Percentiles rank a stretch among this genome's conserved stretches.
phyloP scores from a whole-genome alignment of 2,113 vertebrate genomes.

The Heterocephalus glaber region DNA sequence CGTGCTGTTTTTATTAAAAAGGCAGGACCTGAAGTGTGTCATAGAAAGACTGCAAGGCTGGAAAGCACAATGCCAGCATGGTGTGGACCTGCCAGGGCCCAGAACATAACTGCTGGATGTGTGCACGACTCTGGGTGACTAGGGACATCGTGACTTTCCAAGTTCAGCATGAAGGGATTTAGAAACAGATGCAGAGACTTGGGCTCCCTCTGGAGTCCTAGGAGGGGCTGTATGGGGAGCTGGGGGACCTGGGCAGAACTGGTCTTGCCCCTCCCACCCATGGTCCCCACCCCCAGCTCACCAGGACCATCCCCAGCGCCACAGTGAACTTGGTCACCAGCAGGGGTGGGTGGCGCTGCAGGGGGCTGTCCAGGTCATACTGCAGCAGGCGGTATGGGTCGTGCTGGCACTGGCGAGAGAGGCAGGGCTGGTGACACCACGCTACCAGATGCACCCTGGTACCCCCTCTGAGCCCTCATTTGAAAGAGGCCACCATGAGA shows the following conservation, averaged over 20 bases:
- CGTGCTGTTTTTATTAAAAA: neutral
- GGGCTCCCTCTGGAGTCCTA: neutral
- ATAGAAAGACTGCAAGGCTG: neutral
- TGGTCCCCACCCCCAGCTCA: constrained; percentile 41
- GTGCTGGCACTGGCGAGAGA: constrained; percentile 69
- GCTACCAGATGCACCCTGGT: neutral
- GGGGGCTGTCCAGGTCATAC: constrained; percentile 76
- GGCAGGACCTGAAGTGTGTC: neutral
- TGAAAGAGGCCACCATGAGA: neutral
- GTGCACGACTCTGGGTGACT: neutral
- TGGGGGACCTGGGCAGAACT: too few species aligned
- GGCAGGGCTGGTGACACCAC: neutral
- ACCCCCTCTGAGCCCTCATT: neutral
- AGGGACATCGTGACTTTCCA: neutral
- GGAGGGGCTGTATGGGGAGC: neutral
- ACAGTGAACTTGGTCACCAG: constrained; percentile 77
- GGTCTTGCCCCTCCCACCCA: neutral
- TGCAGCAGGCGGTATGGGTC: constrained; percentile 79
- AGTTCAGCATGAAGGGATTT: neutral
- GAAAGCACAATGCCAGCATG: neutral
- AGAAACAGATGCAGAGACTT: neutral
- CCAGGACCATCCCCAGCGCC: constrained; percentile 78
- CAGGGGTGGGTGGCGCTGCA: constrained; percentile 63
- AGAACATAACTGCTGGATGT: neutral
- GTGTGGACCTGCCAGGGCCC: fast-evolving